Evolutionary conservation across 2,888 invertebrate genomes (phyloP), one percentile per base, ranked within the genome.

Genomic region (Chesias legatella): DNA sequence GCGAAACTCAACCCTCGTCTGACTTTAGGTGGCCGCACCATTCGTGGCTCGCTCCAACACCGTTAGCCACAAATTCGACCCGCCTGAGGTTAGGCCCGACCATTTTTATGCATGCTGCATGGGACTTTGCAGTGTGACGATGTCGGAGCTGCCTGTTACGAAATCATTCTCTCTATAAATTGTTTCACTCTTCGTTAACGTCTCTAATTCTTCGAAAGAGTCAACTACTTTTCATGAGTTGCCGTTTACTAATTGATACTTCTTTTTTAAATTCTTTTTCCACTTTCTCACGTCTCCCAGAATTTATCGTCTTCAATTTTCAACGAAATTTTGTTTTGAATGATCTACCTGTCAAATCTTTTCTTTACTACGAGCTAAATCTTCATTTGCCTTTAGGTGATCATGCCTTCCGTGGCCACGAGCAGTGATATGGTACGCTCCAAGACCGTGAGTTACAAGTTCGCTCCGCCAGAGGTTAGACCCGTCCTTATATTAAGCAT

Each of bases 401-500:
- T 89, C 1, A 86, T 89, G 30, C 91, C 93, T 28, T 93, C 94
- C 6, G 28, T 13, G 2, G 88, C 93, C 29, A 92, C 93, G 80
- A 91, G 93, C 60, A 94, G 94, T 75, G 93, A 93, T 67, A 90
- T 93, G 91, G 91, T 89, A 10, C 79, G 79, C 13, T 30, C 36
- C n/a, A 37, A 23, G 24, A 83, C 84, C 74, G 88, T 88, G 82
- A 90, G 90, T 89, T 91, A 91, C 89, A 91, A 91, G 88, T 91
- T 91, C 83, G 89, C 90, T 63, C 90, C 91, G 58, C 76, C 83
- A 58, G 86, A 88, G 86, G 88, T 89, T 85, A 76, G 86, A 80
- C 49, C 44, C 65, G 63, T 52, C 58, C 61, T 56, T 66, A 70
- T 74, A 62, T 17, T 71, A 47, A 76, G 84, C 83, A 84, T 44